Conservation (phyloP, 1,140 invertebrate genomes). For the Matsumurasca onukii region DNA sequence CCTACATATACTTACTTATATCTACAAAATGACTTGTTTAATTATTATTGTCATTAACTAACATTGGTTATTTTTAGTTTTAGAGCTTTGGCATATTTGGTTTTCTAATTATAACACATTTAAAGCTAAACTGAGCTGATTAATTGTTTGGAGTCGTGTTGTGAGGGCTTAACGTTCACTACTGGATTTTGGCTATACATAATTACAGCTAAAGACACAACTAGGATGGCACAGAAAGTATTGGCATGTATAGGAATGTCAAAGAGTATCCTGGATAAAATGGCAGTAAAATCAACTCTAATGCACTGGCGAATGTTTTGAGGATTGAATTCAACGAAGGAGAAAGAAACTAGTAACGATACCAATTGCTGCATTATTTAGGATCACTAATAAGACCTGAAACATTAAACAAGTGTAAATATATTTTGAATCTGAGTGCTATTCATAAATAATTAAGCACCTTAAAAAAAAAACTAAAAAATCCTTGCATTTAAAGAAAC, state of each 20-base stretch:
- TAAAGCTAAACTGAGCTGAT: not conserved
- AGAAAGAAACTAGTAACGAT: constrained; percentile 94
- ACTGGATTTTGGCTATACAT: constrained; percentile 92
- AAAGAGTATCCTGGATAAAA: constrained; percentile 88
- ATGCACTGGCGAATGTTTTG: constrained; percentile 93
- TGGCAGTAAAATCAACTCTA: constrained; percentile 91
- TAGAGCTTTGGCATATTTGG: too few species aligned
- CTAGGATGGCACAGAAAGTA: constrained; percentile 77
- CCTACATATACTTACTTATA: too few species aligned
- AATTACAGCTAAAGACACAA: constrained; percentile 81
- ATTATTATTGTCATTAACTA: too few species aligned
- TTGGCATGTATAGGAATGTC: constrained; percentile 81
- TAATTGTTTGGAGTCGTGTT: not conserved
- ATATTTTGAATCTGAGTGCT: too few species aligned
- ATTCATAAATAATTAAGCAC: too few species aligned
- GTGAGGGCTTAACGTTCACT: constrained; percentile 30
- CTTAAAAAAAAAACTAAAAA: too few species aligned
- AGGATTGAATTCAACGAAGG: constrained; percentile 91
- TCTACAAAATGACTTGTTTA: too few species aligned
- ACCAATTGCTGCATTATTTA: constrained; percentile 89
- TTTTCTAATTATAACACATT: too few species aligned
- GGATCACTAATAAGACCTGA: constrained; percentile 75
- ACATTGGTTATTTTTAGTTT: too few species aligned
- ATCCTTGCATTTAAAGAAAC: too few species aligned
- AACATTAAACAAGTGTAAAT: constrained; percentile 35